Evolutionary conservation across 2,113 vertebrate species (phyloP).

Genomic region (Numenius arquata): DNA sequence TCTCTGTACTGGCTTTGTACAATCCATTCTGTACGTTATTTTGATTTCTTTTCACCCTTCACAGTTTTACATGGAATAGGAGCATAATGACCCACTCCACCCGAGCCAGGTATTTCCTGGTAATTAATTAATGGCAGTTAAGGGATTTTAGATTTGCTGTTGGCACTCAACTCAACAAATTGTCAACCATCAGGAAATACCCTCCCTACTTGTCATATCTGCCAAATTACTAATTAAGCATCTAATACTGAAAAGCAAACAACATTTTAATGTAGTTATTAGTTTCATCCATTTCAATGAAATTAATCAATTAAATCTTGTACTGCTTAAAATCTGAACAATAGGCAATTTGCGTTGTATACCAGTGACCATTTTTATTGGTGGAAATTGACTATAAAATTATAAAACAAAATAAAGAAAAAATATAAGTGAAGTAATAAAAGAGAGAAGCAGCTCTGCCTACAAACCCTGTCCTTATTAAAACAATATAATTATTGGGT

Average conservation of each 20-base stretch:
- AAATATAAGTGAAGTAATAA: background rate
- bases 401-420: background rate
- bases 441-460: background rate
- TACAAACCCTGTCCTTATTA: background rate
- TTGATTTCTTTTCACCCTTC: background rate
- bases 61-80: background rate
- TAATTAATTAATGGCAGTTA: conserved; percentile 47
- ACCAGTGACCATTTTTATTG: background rate
- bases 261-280: background rate
- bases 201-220: conserved; percentile 19
- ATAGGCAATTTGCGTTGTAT: background rate
- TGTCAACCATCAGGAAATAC: conserved; percentile 34
- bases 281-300: background rate
- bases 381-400: background rate
- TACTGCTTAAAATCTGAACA: background rate
- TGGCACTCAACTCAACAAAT: conserved; percentile 9
- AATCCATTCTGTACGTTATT: background rate
- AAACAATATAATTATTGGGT: background rate
- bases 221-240: conserved; percentile 30
- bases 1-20: background rate
- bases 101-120: conserved; percentile 46
- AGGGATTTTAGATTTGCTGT: conserved; percentile 30
- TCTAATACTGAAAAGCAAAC: background rate
- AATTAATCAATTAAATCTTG: background rate
- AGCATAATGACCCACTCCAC: conserved; percentile 7